Percentiles rank a stretch among this genome's conserved stretches.
phyloP scores from a whole-genome alignment of 1,140 invertebrate species.

The Eriosoma lanigerum region DNA sequence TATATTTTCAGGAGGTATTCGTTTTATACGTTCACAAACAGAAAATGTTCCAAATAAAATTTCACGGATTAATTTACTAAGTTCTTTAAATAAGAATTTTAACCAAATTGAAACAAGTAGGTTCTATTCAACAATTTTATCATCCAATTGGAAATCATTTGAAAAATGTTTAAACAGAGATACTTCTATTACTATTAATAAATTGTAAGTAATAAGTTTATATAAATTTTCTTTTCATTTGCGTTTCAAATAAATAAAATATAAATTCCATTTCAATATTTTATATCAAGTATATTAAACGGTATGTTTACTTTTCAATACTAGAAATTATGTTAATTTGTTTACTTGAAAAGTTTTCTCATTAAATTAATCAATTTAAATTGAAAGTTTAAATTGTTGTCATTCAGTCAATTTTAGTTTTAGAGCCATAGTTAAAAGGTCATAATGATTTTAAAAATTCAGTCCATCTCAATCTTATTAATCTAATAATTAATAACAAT shows the following conservation, averaged over 20 bases:
- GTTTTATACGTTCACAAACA: background rate
- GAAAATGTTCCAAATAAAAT: slow-evolving; percentile 5
- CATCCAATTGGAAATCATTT: background rate
- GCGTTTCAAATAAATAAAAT: no score
- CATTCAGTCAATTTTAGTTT: no score
- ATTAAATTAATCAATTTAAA: no score
- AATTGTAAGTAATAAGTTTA: background rate
- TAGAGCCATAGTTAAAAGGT: background rate
- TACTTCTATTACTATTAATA: background rate
- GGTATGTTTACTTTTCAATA: background rate
- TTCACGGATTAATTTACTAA: background rate
- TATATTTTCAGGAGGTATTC: slow-evolving; percentile 26
- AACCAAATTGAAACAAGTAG: background rate
- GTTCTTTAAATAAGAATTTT: background rate
- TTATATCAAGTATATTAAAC: background rate
- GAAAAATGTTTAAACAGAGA: background rate
- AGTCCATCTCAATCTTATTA: no score
- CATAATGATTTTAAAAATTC: background rate
- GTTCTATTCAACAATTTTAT: slow-evolving; percentile 30
- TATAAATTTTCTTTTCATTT: background rate
- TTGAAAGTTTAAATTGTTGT: no score
- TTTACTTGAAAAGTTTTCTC: background rate
- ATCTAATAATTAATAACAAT: no score
- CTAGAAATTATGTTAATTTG: background rate
- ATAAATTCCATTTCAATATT: no score